phyloP scores from a whole-genome alignment of 2,888 invertebrate genomes.

The Drosophila setosimentum region DNA sequence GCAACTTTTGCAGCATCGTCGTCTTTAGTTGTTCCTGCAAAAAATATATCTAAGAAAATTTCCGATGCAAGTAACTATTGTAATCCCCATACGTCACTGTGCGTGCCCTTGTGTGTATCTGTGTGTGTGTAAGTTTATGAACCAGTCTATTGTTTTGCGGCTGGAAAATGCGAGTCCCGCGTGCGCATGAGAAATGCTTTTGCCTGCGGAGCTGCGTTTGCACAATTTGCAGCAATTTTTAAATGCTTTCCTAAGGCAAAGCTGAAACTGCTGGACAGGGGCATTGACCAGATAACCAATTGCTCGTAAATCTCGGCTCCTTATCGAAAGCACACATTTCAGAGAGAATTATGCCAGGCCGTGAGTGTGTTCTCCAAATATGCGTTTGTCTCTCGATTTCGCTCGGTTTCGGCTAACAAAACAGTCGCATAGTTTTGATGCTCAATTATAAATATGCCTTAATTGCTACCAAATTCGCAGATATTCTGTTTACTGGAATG shows the following conservation, averaged over 20 bases:
- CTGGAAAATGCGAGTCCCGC: constrained; percentile 53
- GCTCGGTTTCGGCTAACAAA: neutral
- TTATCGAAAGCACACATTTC: constrained; percentile 36
- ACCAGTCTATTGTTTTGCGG: constrained; percentile 74
- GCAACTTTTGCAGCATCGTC: constrained; percentile 63
- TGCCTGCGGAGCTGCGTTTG: constrained; percentile 65
- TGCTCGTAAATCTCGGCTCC: constrained; percentile 44
- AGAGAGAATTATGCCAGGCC: constrained; percentile 25
- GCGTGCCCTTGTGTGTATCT: constrained; percentile 20
- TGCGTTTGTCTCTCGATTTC: constrained; percentile 3
- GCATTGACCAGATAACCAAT: constrained; percentile 30
- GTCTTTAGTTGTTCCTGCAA: constrained; percentile 40
- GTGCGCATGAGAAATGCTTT: constrained; percentile 62
- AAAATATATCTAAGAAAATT: constrained; percentile 67
- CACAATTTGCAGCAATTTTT: constrained; percentile 63
- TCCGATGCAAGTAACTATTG: constrained; percentile 60
- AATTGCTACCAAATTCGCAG: neutral
- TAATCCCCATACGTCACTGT: constrained; percentile 33
- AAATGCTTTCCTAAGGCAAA: constrained; percentile 58
- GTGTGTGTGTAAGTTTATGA: constrained; percentile 51
- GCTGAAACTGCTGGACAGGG: constrained; percentile 26
- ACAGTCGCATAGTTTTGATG: neutral
- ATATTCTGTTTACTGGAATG: neutral
- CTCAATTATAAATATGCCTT: neutral
- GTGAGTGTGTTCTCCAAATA: neutral